Evolutionary conservation across 2,888 invertebrate species (phyloP).

Genomic region (Protophormia terraenovae): DNA sequence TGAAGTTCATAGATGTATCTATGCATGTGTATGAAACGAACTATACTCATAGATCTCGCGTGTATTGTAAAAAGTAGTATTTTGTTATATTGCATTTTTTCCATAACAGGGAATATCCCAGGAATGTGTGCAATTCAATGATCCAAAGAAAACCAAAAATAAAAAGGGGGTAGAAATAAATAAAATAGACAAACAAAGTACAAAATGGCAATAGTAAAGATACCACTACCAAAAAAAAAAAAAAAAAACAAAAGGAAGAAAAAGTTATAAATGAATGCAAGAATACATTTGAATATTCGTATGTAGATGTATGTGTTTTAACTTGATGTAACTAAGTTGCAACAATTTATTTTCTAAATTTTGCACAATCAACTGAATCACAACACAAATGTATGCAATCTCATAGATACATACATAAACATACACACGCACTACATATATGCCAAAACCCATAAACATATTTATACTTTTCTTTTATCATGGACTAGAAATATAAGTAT

Average conservation of each 20-base stretch:
- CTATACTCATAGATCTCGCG: not conserved
- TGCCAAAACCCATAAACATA: not conserved
- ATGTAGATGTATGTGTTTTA: not conserved
- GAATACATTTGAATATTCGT: constrained; percentile 7
- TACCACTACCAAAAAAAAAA: not conserved
- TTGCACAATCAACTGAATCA: constrained; percentile 58
- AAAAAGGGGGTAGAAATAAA: not conserved
- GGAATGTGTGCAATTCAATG: not conserved
- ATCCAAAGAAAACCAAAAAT: constrained; percentile 13
- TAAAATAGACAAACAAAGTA: constrained; percentile 17
- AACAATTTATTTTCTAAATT: constrained; percentile 61
- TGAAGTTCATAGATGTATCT: no score
- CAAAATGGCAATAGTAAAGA: constrained; percentile 8
- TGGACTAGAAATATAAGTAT: not conserved
- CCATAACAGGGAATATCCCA: not conserved
- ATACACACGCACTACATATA: not conserved
- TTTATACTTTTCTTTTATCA: constrained; percentile 2
- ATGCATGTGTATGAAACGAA: not conserved
- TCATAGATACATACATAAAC: not conserved
- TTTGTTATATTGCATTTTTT: constrained; percentile 21
- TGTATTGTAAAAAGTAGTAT: constrained; percentile 27
- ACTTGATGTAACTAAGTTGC: constrained; percentile 54
- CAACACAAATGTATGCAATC: constrained; percentile 21
- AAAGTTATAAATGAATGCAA: not conserved
- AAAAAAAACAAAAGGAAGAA: no score